Evolutionary conservation across 2,888 invertebrate genomes (phyloP).

Genomic region (Drosophila dives): DNA sequence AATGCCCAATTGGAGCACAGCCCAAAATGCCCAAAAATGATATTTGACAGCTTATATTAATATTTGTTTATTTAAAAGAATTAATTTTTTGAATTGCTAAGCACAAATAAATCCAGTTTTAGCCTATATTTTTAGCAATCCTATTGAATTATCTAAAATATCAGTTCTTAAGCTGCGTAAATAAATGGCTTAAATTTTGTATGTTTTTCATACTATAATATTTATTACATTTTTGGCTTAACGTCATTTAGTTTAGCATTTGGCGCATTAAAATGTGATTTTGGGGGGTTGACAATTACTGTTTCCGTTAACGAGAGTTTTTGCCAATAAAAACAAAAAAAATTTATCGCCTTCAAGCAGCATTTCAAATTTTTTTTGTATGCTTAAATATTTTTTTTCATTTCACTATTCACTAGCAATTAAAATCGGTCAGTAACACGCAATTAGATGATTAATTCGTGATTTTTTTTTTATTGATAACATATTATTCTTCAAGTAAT

Average conservation of each 20-base stretch:
- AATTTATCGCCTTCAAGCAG: background rate
- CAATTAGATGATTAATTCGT: constrained; percentile 7
- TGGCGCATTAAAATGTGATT: background rate
- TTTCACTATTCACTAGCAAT: constrained; percentile 1
- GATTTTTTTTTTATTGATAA: too few relatives aligned
- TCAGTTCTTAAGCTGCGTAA: background rate
- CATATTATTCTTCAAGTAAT: too few relatives aligned
- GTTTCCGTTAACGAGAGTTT: constrained; percentile 37
- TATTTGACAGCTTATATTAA: background rate
- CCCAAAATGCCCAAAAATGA: background rate
- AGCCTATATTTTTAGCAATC: background rate
- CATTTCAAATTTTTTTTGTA: constrained; percentile 32
- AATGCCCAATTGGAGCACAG: background rate
- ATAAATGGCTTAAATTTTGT: background rate
- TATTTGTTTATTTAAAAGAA: background rate
- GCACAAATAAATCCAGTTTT: background rate
- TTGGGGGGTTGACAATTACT: constrained; percentile 34
- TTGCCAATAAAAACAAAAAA: constrained; percentile 24
- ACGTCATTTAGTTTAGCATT: background rate
- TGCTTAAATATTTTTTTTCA: constrained; percentile 22
- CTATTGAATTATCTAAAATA: background rate
- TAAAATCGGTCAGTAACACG: constrained; percentile 12
- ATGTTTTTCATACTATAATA: background rate
- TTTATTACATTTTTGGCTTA: background rate
- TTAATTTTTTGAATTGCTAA: background rate